A percentile compares a stretch with the other conserved stretches of the same genome.
Evolutionary conservation across 2,888 invertebrate genomes (phyloP).

Genomic region (Xestia sexstrigata): DNA sequence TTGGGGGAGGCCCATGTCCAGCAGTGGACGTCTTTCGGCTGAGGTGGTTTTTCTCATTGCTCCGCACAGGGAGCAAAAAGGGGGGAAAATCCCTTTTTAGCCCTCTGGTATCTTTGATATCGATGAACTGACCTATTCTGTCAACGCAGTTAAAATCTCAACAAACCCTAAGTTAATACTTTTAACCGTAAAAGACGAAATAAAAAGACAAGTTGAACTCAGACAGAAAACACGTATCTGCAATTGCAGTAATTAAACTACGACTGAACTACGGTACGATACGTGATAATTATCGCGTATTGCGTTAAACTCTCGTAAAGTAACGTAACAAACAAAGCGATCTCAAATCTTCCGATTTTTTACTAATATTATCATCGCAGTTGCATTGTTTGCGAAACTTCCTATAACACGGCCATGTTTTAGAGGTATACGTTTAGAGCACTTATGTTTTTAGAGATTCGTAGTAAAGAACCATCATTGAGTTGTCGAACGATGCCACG

Average conservation of each 20-base stretch:
- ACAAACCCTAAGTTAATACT: neutral
- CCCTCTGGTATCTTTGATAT: neutral
- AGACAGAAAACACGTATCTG: neutral
- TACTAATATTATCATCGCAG: slow-evolving; percentile 53
- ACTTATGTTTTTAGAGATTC: slow-evolving; percentile 17
- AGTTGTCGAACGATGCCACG: neutral
- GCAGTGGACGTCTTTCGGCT: no score
- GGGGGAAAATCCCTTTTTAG: neutral
- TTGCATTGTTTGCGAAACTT: slow-evolving; percentile 58
- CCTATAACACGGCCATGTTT: slow-evolving; percentile 49
- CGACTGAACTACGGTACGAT: slow-evolving; percentile 7
- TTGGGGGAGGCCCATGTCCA: no score
- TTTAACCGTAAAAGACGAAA: neutral
- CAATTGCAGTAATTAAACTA: slow-evolving; percentile 16
- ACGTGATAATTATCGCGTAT: slow-evolving; percentile 32
- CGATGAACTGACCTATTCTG: neutral
- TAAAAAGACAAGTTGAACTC: neutral
- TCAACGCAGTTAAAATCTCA: neutral
- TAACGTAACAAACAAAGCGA: slow-evolving; percentile 65
- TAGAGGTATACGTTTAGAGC: slow-evolving; percentile 2
- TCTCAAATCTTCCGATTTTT: slow-evolving; percentile 65
- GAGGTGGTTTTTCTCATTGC: neutral
- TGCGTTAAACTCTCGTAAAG: slow-evolving; percentile 51
- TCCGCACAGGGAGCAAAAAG: no score
- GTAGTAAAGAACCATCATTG: neutral